A percentile compares a stretch with the other conserved stretches of the same genome.
Evolutionary conservation across 2,797 vertebrate species (phyloP).

Genomic region (Chelidonichthys spinosus): DNA sequence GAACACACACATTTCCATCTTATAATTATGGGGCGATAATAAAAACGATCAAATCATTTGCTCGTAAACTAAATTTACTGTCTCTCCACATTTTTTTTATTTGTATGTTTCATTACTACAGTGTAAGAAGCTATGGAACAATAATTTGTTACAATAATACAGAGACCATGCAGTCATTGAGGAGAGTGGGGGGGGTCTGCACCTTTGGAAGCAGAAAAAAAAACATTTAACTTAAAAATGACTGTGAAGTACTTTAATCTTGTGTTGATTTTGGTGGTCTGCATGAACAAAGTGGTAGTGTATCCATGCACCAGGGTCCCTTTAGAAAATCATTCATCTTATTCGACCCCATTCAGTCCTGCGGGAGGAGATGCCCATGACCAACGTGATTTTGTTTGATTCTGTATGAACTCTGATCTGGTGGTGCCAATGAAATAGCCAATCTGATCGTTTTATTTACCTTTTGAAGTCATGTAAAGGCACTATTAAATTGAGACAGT

Average conservation of each 20-base stretch:
- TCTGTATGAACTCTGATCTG: no score
- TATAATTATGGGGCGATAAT: conserved; percentile 1
- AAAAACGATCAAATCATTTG: conserved; percentile 3
- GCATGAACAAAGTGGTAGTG: neutral
- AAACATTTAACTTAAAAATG: neutral
- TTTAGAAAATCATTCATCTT: neutral
- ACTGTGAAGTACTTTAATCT: neutral
- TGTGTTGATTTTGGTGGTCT: neutral
- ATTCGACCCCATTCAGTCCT: no score
- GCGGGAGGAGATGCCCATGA: no score
- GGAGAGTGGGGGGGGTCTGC: neutral
- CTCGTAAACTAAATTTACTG: conserved; percentile 8
- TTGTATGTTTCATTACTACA: neutral
- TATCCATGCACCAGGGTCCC: neutral
- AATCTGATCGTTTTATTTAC: neutral
- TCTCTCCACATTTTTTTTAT: neutral
- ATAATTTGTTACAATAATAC: neutral
- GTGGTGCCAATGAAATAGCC: no score
- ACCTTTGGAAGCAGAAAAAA: neutral
- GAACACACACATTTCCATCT: conserved; percentile 4
- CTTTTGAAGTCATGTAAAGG: neutral
- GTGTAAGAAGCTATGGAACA: neutral
- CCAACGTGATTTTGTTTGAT: no score
- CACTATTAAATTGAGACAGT: neutral
- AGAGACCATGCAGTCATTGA: neutral